These are phyloP conservation scores for Myotis brandtii DNA, from an alignment of 2,113 vertebrate genomes.

Conservation along the genomic window DNA sequence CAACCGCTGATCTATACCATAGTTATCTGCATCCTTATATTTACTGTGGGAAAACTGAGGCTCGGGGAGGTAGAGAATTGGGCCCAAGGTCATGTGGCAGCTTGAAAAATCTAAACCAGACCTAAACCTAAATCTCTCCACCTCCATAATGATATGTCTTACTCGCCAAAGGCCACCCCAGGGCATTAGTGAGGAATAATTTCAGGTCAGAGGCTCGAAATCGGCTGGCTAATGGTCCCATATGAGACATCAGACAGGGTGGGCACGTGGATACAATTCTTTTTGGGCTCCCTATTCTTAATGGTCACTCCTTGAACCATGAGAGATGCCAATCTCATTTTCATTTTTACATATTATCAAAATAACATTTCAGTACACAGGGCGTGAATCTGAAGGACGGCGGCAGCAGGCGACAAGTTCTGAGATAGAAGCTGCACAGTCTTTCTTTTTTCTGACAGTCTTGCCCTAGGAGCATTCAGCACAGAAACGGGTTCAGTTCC, in stretches of 20 bases:
- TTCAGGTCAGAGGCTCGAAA: neutral
- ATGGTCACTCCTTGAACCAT: neutral
- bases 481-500: neutral
- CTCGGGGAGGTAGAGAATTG: neutral
- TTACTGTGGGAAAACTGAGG: neutral
- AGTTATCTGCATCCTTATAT: neutral
- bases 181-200: neutral
- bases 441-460: slow-evolving; percentile 8
- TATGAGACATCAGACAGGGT: neutral
- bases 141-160: neutral
- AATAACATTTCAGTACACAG: neutral
- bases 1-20: too few relatives aligned
- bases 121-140: neutral
- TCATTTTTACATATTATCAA: neutral
- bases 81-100: neutral
- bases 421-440: neutral
- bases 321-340: neutral
- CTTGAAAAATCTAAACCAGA: neutral
- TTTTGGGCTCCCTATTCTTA: neutral
- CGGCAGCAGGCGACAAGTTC: neutral
- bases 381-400: neutral
- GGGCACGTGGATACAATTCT: neutral
- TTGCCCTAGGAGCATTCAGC: neutral
- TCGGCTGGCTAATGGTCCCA: neutral
- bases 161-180: too few relatives aligned